Evolutionary conservation across 1,140 invertebrate species (phyloP).

Genomic region (Diorhabda sublineata): DNA sequence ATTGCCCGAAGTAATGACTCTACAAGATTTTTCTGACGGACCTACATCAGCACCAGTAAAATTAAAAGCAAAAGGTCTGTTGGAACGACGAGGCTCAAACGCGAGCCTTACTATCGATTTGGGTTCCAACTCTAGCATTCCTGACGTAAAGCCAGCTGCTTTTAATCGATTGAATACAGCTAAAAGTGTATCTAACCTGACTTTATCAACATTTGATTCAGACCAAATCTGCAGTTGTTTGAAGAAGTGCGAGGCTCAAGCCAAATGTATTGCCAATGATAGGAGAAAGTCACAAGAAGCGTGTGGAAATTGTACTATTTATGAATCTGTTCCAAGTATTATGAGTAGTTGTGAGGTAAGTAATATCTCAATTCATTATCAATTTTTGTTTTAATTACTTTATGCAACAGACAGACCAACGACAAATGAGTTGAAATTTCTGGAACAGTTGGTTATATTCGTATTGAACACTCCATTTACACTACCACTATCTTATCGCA

Average conservation of each 20-base stretch:
- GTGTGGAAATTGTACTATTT: slow-evolving; percentile 44
- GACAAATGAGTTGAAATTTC: no score
- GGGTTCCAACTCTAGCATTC: slow-evolving; percentile 38
- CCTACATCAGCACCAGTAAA: slow-evolving; percentile 50
- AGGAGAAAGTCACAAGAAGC: slow-evolving; percentile 41
- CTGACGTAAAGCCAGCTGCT: slow-evolving; percentile 30
- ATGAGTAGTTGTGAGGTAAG: slow-evolving; percentile 28
- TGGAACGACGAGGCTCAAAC: slow-evolving; percentile 79
- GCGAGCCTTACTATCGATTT: slow-evolving; percentile 70
- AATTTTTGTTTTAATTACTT: no score
- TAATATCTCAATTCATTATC: neutral
- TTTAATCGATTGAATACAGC: slow-evolving; percentile 39
- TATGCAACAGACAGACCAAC: no score
- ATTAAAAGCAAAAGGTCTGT: slow-evolving; percentile 57
- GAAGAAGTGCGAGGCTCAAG: slow-evolving; percentile 26
- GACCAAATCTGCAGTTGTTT: slow-evolving; percentile 33
- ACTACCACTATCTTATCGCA: no score
- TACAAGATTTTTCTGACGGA: slow-evolving; percentile 56
- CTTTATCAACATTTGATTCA: slow-evolving; percentile 35
- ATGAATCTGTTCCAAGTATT: slow-evolving; percentile 41
- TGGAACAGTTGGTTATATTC: no score
- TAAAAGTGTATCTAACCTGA: slow-evolving; percentile 43
- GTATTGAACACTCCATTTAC: no score
- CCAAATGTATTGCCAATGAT: slow-evolving; percentile 20
- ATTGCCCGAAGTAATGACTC: slow-evolving; percentile 60